Conservation (phyloP, 1,140 invertebrate genomes). For the Leptinotarsa lineolata region DNA sequence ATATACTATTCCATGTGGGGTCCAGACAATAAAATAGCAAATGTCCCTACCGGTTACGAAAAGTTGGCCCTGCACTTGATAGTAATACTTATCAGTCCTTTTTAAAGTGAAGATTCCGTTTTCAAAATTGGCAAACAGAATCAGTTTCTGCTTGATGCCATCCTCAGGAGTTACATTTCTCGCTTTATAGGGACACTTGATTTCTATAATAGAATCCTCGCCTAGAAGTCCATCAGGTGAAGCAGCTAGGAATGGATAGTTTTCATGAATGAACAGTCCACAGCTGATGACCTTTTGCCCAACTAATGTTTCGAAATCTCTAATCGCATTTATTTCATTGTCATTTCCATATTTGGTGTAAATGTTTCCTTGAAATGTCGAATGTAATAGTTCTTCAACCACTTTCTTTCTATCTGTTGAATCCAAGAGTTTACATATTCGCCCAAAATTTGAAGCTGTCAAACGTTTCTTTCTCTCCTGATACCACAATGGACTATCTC, state of each 20-base stretch:
- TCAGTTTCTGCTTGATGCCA: constrained; percentile 33
- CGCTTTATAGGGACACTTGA: constrained; percentile 41
- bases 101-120: constrained; percentile 38
- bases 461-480: constrained; percentile 38
- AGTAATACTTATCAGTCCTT: constrained; percentile 44
- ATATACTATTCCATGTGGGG: constrained; percentile 40
- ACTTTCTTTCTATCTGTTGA: constrained; percentile 36
- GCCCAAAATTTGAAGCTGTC: constrained; percentile 48
- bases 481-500: constrained; percentile 31
- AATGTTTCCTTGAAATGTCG: constrained; percentile 35
- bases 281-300: constrained; percentile 31
- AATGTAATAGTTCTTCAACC: constrained; percentile 34
- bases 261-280: constrained; percentile 35
- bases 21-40: constrained; percentile 57
- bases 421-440: constrained; percentile 40
- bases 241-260: constrained; percentile 38
- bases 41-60: constrained; percentile 49
- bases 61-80: constrained; percentile 51
- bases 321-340: constrained; percentile 34
- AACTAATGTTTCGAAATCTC: constrained; percentile 26
- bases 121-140: constrained; percentile 32
- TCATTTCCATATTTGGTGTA: constrained; percentile 35
- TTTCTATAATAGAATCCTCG: constrained; percentile 36
- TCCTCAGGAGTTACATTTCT: constrained; percentile 31
- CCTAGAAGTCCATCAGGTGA: constrained; percentile 39